These are phyloP conservation scores for Rhingia campestris DNA, from an alignment of 2,888 invertebrate species.

Conservation along the genomic window DNA sequence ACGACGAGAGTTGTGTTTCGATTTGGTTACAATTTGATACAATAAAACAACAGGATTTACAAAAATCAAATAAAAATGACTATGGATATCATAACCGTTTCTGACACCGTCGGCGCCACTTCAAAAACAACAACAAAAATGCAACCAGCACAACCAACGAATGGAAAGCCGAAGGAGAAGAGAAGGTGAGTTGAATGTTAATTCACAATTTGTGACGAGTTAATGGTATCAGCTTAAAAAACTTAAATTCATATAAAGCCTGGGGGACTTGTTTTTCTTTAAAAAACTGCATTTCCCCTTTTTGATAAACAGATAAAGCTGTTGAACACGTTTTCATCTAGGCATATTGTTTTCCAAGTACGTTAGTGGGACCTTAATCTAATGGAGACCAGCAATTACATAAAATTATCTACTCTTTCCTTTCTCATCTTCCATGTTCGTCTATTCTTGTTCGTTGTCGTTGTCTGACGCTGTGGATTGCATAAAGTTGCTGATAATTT, in stretches of 20 bases:
- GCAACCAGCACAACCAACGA: slow-evolving; percentile 74
- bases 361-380: too few relatives aligned
- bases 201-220: slow-evolving; percentile 38
- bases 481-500: slow-evolving; percentile 1
- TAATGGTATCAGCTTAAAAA: too few relatives aligned
- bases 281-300: too few relatives aligned
- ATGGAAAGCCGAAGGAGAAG: slow-evolving; percentile 86
- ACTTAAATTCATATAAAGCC: too few relatives aligned
- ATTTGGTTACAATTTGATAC: slow-evolving; percentile 35
- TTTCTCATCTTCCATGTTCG: background rate
- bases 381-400: too few relatives aligned
- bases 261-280: too few relatives aligned
- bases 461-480: background rate
- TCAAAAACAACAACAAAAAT: slow-evolving; percentile 70
- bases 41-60: slow-evolving; percentile 14
- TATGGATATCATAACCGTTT: slow-evolving; percentile 71
- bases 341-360: too few relatives aligned
- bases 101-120: slow-evolving; percentile 64
- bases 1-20: background rate
- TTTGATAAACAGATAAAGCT: too few relatives aligned
- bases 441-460: background rate
- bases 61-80: slow-evolving; percentile 51
- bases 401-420: background rate
- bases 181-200: slow-evolving; percentile 85
- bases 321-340: too few relatives aligned